These are phyloP conservation scores for Gobio gobio DNA, from an alignment of 2,113 vertebrate species.

Conservation along the genomic window DNA sequence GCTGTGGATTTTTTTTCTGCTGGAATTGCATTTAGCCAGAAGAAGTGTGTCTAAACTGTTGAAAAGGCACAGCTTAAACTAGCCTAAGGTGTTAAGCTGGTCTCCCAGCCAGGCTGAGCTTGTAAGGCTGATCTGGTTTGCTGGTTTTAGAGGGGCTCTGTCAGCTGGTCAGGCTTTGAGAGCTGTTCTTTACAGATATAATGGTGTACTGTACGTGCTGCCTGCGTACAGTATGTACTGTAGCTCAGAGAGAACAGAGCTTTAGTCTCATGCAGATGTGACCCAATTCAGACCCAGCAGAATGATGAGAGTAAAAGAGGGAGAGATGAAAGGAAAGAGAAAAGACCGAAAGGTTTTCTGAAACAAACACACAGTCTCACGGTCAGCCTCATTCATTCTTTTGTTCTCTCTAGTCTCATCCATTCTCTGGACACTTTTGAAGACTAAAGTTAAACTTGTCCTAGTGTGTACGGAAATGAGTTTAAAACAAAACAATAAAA, in stretches of 20 bases:
- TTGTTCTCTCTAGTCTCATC: background rate
- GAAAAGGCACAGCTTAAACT: background rate
- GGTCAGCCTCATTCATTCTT: background rate
- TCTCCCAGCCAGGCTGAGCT: background rate
- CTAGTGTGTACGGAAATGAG: background rate
- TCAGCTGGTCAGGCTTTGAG: background rate
- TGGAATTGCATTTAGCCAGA: background rate
- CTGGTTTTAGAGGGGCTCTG: background rate
- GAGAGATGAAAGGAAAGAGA: conserved; percentile 14
- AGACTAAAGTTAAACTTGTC: background rate
- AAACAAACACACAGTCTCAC: background rate
- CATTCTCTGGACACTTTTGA: background rate
- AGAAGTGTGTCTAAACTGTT: background rate
- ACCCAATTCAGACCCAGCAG: conserved; percentile 67
- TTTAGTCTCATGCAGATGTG: conserved; percentile 62
- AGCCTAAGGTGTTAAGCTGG: background rate
- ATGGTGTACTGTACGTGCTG: background rate
- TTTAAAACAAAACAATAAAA: background rate
- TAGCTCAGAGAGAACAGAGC: conserved; percentile 24
- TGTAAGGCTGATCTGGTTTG: background rate
- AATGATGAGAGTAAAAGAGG: conserved; percentile 20
- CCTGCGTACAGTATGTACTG: background rate
- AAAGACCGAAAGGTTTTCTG: background rate
- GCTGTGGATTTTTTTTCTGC: no score
- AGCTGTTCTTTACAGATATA: background rate